Evolutionary conservation across 2,888 invertebrate species (phyloP).

Genomic region (Baccha elongata): DNA sequence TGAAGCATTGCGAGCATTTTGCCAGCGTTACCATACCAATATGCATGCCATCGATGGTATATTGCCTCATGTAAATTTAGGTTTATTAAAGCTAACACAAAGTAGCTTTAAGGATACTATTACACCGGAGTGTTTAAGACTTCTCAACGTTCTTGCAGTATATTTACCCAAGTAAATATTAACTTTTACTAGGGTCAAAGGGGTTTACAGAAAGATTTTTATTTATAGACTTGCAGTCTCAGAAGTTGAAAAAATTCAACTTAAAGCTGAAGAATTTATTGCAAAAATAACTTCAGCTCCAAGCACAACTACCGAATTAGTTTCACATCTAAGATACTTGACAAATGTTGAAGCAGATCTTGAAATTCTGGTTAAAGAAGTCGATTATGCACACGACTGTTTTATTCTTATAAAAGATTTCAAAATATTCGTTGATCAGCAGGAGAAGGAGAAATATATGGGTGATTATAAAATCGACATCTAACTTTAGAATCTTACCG

Average conservation of each 20-base stretch:
- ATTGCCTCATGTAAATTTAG: constrained; percentile 87
- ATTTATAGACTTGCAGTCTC: constrained; percentile 85
- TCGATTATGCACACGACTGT: constrained; percentile 92
- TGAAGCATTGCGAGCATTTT: constrained; percentile 86
- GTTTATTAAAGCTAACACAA: constrained; percentile 88
- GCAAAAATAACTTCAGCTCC: constrained; percentile 87
- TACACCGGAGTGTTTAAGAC: constrained; percentile 87
- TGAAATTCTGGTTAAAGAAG: constrained; percentile 87
- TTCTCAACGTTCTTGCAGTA: constrained; percentile 86
- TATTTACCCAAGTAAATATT: constrained; percentile 86
- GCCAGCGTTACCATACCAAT: constrained; percentile 88
- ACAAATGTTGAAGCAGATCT: constrained; percentile 86
- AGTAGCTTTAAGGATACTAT: constrained; percentile 88
- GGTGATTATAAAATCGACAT: constrained; percentile 75
- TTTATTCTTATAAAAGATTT: constrained; percentile 93
- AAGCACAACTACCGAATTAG: constrained; percentile 87
- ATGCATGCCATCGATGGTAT: constrained; percentile 87
- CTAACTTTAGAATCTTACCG: too few species aligned
- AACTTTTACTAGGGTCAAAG: too few species aligned
- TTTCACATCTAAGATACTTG: constrained; percentile 83
- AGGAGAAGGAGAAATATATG: constrained; percentile 85
- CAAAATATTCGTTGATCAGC: constrained; percentile 87
- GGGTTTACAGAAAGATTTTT: background rate
- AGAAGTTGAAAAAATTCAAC: constrained; percentile 83
- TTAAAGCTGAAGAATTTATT: constrained; percentile 84